These are phyloP conservation scores for Xenopus petersii DNA, from an alignment of 2,797 vertebrate species.

Conservation along the genomic window DNA sequence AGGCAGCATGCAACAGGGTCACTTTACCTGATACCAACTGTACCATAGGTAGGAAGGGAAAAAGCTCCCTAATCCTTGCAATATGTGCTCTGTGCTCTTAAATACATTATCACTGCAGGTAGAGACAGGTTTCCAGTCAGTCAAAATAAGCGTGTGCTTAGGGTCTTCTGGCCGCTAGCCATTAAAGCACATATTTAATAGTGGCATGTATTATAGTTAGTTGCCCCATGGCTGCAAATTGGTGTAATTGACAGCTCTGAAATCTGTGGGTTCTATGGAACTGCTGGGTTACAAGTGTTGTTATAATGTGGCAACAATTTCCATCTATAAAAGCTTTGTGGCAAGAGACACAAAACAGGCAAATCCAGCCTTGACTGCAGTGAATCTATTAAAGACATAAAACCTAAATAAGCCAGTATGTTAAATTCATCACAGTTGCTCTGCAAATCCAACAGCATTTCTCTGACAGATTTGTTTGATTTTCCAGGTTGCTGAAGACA, in stretches of 20 bases:
- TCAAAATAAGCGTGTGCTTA: not conserved
- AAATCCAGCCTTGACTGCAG: not conserved
- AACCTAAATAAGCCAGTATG: constrained; percentile 5
- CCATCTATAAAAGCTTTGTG: not conserved
- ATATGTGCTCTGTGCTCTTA: not conserved
- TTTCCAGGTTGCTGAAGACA: constrained; percentile 1
- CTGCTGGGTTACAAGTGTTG: too few relatives aligned
- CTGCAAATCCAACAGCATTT: not conserved
- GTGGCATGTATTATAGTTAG: too few relatives aligned
- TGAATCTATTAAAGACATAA: not conserved
- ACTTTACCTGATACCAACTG: constrained; percentile 41
- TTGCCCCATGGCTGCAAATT: too few relatives aligned
- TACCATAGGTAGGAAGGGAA: constrained; percentile 20
- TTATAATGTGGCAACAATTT: too few relatives aligned
- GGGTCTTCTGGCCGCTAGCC: not conserved
- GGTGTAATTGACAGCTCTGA: too few relatives aligned
- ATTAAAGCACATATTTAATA: not conserved
- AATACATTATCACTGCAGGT: not conserved
- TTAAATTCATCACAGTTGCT: not conserved
- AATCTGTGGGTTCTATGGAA: too few relatives aligned
- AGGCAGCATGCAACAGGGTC: constrained; percentile 55
- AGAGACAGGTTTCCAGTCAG: not conserved
- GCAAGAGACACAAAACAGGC: not conserved
- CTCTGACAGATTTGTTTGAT: not conserved
- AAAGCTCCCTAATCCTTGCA: constrained; percentile 4